A percentile compares a stretch with the other conserved stretches of the same genome.
These are phyloP conservation scores for Salarias fasciatus DNA, from an alignment of 2,797 vertebrate species.

Conservation along the genomic window DNA sequence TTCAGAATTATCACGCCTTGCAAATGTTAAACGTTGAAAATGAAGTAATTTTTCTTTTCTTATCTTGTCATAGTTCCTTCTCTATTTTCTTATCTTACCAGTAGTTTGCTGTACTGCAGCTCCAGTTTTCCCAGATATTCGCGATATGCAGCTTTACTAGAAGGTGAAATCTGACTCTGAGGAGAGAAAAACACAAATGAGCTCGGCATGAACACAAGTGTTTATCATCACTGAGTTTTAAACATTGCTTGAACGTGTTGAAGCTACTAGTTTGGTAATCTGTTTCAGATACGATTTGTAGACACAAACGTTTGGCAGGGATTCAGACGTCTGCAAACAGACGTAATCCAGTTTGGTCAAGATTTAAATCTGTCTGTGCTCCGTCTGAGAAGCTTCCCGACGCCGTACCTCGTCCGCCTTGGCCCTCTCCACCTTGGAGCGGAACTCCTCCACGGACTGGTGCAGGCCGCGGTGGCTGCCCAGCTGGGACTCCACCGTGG, in stretches of 20 bases:
- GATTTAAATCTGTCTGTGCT: neutral
- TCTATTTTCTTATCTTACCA: slow-evolving; percentile 82
- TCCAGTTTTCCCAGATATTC: slow-evolving; percentile 93
- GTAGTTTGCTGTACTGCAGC: slow-evolving; percentile 88
- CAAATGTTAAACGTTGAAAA: no score
- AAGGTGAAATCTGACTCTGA: slow-evolving; percentile 88
- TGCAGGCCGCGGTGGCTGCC: slow-evolving; percentile 92
- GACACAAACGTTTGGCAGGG: no score
- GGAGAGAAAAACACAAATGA: neutral
- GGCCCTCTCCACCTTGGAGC: slow-evolving; percentile 90
- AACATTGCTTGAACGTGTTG: neutral
- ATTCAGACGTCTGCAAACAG: neutral
- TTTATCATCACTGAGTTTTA: no score
- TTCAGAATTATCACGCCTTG: no score
- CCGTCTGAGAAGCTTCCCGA: no score
- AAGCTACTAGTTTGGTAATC: neutral
- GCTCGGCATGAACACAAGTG: no score
- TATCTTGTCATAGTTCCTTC: slow-evolving; percentile 58
- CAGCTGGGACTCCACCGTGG: slow-evolving; percentile 90
- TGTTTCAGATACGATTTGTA: neutral
- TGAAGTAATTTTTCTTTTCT: neutral
- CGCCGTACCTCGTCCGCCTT: slow-evolving; percentile 85
- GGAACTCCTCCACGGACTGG: slow-evolving; percentile 92
- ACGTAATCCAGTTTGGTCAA: neutral
- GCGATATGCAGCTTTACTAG: slow-evolving; percentile 84